Evolutionary conservation across 2,888 invertebrate genomes (phyloP).

Genomic region (Neria commutata): DNA sequence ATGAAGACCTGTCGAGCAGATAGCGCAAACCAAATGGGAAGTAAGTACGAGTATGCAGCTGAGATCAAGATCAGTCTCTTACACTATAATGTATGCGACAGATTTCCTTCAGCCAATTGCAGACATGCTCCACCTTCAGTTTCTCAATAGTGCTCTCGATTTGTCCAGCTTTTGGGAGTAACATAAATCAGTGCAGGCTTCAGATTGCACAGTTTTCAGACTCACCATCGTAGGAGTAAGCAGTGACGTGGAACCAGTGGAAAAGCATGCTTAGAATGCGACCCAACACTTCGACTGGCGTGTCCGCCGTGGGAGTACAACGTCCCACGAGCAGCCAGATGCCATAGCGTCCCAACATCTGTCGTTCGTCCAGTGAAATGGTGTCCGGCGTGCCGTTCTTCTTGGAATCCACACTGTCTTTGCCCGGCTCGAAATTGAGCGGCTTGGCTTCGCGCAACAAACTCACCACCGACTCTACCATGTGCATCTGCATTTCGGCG

Average conservation of each 20-base stretch:
- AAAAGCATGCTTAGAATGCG: conserved; percentile 94
- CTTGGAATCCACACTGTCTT: conserved; percentile 61
- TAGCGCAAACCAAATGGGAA: not conserved
- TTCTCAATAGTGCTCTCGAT: conserved; percentile 88
- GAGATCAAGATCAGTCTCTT: conserved; percentile 17
- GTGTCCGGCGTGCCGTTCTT: conserved; percentile 66
- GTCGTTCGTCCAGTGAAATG: conserved; percentile 83
- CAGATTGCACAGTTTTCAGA: not conserved
- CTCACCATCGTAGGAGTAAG: conserved; percentile 91
- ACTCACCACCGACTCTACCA: conserved; percentile 92
- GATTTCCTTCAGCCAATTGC: conserved; percentile 87
- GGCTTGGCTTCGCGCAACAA: conserved; percentile 92
- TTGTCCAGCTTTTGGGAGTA: conserved; percentile 65
- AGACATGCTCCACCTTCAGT: conserved; percentile 90
- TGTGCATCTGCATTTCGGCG: conserved; percentile 88
- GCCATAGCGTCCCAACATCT: conserved; percentile 91
- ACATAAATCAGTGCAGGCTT: not conserved
- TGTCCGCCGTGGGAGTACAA: conserved; percentile 80
- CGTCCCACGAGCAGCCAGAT: conserved; percentile 97
- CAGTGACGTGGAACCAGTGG: conserved; percentile 99
- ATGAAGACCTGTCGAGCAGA: conserved; percentile 68
- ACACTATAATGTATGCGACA: conserved; percentile 81
- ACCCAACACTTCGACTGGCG: conserved; percentile 81
- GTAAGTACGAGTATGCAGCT: not conserved
- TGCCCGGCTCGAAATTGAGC: conserved; percentile 70